These are phyloP conservation scores for Oostethus manadensis DNA, from an alignment of 2,113 vertebrate genomes.

Conservation along the genomic window DNA sequence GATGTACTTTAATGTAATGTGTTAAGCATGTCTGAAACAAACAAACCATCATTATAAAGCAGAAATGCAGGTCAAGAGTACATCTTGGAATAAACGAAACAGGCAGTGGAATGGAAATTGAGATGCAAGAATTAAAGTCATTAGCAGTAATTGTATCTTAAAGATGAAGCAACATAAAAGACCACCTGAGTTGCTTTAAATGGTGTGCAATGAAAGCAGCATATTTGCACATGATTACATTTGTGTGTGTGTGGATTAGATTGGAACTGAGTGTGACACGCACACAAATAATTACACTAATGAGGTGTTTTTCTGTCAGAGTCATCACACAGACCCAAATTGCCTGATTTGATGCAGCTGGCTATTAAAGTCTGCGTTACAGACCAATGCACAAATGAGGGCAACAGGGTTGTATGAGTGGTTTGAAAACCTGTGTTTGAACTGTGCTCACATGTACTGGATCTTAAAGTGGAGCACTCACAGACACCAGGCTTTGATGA, in stretches of 20 bases:
- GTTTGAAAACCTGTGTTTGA: slow-evolving; percentile 33
- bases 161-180: not conserved
- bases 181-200: not conserved
- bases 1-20: no score
- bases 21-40: no score
- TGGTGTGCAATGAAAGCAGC: slow-evolving; percentile 12
- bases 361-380: slow-evolving; percentile 12
- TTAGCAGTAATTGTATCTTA: not conserved
- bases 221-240: slow-evolving; percentile 34
- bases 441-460: slow-evolving; percentile 28
- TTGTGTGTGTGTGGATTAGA: slow-evolving; percentile 12
- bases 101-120: not conserved
- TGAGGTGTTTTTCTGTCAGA: slow-evolving; percentile 12
- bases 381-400: slow-evolving; percentile 26
- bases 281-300: slow-evolving; percentile 8
- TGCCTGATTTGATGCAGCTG: slow-evolving; percentile 27
- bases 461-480: slow-evolving; percentile 40
- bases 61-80: no score
- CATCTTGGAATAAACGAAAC: not conserved
- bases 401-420: slow-evolving; percentile 21
- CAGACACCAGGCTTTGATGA: slow-evolving; percentile 44
- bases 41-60: no score
- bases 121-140: no score
- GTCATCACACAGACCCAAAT: slow-evolving; percentile 26
- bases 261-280: slow-evolving; percentile 6